phyloP scores from a whole-genome alignment of 2,888 invertebrate genomes.

The Trissonchulus latispiculum region DNA sequence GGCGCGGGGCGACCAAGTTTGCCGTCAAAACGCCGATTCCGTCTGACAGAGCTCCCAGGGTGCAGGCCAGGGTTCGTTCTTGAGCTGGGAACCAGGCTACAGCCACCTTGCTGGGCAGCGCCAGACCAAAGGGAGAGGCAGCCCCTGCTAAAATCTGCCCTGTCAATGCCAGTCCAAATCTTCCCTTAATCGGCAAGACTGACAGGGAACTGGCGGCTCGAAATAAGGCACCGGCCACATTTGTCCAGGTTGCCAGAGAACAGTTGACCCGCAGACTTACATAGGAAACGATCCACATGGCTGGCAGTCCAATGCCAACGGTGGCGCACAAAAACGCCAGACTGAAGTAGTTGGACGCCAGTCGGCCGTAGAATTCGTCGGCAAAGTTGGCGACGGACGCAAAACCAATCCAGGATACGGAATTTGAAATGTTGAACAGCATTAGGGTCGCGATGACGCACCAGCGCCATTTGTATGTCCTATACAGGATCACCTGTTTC shows the following conservation, averaged over 20 bases:
- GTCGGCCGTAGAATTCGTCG: conserved; percentile 44
- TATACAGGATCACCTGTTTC: no score
- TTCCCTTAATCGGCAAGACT: conserved; percentile 42
- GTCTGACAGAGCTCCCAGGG: conserved; percentile 36
- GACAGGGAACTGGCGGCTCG: conserved; percentile 44
- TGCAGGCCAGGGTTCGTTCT: conserved; percentile 46
- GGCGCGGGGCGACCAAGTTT: conserved; percentile 35
- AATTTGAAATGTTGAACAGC: conserved; percentile 40
- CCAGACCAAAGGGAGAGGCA: conserved; percentile 51
- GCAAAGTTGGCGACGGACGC: conserved; percentile 49
- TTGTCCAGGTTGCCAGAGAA: conserved; percentile 46
- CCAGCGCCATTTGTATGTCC: no score
- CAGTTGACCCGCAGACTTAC: conserved; percentile 39
- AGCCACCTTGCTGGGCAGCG: conserved; percentile 49
- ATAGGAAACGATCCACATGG: conserved; percentile 26
- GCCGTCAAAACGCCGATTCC: conserved; percentile 34
- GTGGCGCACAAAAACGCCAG: conserved; percentile 48
- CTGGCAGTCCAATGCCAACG: conserved; percentile 48
- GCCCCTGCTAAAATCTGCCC: conserved; percentile 49
- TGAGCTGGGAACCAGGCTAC: conserved; percentile 46
- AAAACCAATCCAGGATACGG: conserved; percentile 48
- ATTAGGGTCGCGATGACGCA: conserved; percentile 37
- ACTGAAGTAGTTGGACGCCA: conserved; percentile 47
- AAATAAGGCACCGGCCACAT: conserved; percentile 46
- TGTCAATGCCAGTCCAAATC: conserved; percentile 37